phyloP scores from a whole-genome alignment of 2,888 invertebrate genomes.

The Cryptus viduatorius region DNA sequence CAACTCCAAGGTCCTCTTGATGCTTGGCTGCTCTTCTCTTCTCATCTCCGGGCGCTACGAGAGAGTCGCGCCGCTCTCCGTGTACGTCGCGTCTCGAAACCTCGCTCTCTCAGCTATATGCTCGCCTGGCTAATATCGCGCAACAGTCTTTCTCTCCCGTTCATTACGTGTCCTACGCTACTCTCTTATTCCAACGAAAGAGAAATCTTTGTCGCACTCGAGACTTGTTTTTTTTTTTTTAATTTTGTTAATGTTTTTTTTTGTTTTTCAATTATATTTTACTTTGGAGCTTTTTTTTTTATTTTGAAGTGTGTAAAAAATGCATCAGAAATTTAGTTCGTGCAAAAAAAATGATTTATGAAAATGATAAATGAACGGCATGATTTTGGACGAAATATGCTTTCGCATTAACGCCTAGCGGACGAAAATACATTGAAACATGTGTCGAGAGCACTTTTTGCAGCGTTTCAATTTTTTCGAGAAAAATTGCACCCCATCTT shows the following conservation, averaged over 20 bases:
- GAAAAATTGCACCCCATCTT: too few species aligned
- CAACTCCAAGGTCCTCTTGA: constrained; percentile 76
- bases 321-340: too few species aligned
- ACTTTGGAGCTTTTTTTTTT: background rate
- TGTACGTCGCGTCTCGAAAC: constrained; percentile 23
- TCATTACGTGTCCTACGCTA: constrained; percentile 18
- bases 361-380: too few species aligned
- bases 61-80: background rate
- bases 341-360: too few species aligned
- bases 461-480: too few species aligned
- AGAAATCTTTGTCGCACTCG: constrained; percentile 37
- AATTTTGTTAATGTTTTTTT: background rate
- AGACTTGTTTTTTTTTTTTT: constrained; percentile 19
- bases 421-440: too few species aligned
- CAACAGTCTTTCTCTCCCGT: constrained; percentile 27
- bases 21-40: constrained; percentile 41
- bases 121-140: constrained; percentile 33
- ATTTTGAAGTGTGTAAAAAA: background rate
- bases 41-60: constrained; percentile 10
- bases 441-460: too few species aligned
- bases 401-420: too few species aligned
- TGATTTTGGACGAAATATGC: too few species aligned
- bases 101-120: background rate
- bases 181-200: constrained; percentile 32
- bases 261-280: background rate